Evolutionary conservation across 2,888 invertebrate species (phyloP), one percentile per base, ranked within the genome.

Genomic region (Coronaproctus castanopsis): DNA sequence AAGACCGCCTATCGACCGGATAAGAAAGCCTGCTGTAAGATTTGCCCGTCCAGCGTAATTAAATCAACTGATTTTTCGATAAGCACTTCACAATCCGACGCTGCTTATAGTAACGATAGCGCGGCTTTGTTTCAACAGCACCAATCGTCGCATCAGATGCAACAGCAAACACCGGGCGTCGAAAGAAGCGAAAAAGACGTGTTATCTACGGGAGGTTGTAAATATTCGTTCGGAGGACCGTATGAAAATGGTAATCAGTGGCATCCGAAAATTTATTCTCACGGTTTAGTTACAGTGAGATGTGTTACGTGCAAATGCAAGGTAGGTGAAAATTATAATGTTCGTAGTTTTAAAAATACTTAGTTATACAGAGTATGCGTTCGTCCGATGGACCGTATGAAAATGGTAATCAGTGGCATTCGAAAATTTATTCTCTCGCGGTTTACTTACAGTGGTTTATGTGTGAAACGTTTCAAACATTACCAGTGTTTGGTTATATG

Each of bases 241-340:
- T 77, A 76, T 65, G 74, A 75, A 58, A 80, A 81, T 66, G 88
- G 88, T 48, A 80, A 83, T 67, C 87, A 86, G 70, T 93, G 89
- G 79, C 89, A 91, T 74, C 92, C 92, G 1, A 80, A 83, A 21
- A 79, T 93, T 65, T 84, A 84, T 67, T 87, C 90, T 19, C 85
- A 89, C 67, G 91, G 67, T 21, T 66, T 66, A 59, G 63, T 67
- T 21, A 36, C 36, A 36, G 82, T 88, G 71, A 82, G 87, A 71
- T 93, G 92, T 72, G 85, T 92, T 70, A 85, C 84, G 66, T 93
- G 93, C 71, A 80, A 83, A 67, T 93, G 93, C 79, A 85, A 87
- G 80, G 91, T 91, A 74, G 77, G 76, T 68, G 51, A 24, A 52
- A 57, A 24, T 23, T 36, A 21, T 53, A 49, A 1, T 54, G 36